Conservation (phyloP, 35 echinoderm and acorn worm species). For the Apostichopus parvimensis region DNA sequence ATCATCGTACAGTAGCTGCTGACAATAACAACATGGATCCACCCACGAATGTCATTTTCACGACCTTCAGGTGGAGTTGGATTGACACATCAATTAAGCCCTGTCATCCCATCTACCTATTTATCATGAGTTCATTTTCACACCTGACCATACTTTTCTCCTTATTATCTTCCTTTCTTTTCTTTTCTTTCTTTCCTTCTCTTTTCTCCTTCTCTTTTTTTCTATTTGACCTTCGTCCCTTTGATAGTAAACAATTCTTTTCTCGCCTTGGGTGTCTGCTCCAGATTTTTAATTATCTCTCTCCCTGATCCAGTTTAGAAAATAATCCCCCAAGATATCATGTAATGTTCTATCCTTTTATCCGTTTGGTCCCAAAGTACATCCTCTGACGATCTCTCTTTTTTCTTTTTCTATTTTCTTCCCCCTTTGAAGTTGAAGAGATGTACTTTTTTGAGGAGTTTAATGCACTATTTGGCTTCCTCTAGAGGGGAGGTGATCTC, state of each 20-base stretch:
- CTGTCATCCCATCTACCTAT: neutral
- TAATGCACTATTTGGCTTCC: constrained; percentile 43
- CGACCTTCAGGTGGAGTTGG: neutral
- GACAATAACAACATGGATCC: too few species aligned
- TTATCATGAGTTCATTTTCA: constrained; percentile 34
- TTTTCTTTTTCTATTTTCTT: neutral
- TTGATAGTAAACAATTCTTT: constrained; percentile 21
- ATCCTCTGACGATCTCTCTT: constrained; percentile 11
- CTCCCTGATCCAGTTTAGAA: constrained; percentile 49
- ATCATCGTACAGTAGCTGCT: too few species aligned
- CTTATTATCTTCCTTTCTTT: neutral
- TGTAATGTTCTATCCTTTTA: constrained; percentile 59
- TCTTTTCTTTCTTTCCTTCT: neutral
- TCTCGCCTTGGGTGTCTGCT: constrained; percentile 56
- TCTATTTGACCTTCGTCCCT: constrained; percentile 15
- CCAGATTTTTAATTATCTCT: constrained; percentile 59
- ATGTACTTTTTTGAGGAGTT: constrained; percentile 58
- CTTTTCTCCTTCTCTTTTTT: neutral
- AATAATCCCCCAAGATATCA: constrained; percentile 50
- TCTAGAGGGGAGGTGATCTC: constrained; percentile 44
- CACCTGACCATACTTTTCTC: constrained; percentile 38
- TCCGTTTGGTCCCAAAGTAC: constrained; percentile 53
- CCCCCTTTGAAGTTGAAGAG: neutral
- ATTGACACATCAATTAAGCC: neutral
- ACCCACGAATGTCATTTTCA: neutral